Conservation (phyloP, 2,888 invertebrate species). For the Hirtodrosophila duncani region DNA sequence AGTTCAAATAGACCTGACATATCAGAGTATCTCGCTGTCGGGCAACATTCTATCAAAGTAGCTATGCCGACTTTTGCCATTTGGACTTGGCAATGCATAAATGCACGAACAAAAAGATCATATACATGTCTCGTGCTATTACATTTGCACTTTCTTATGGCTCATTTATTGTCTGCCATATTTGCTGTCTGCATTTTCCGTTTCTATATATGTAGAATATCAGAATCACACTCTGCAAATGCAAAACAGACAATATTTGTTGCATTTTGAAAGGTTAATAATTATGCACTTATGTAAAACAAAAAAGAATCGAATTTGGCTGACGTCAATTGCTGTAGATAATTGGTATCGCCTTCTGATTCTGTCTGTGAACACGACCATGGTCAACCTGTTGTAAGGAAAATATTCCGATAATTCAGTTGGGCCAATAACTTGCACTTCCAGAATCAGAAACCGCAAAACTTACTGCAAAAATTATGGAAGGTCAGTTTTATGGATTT, state of each 20-base stretch:
- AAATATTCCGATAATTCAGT: no score
- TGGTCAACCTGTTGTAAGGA: no score
- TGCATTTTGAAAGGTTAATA: no score
- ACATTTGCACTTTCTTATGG: conserved; percentile 7
- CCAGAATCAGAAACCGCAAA: conserved; percentile 1
- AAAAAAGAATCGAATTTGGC: not conserved
- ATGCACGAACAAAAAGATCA: conserved; percentile 9
- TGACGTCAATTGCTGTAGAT: conserved; percentile 26
- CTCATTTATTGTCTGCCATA: conserved; percentile 14
- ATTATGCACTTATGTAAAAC: not conserved
- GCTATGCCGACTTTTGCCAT: conserved; percentile 37
- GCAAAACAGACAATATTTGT: no score
- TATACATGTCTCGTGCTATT: conserved; percentile 1
- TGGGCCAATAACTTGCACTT: conserved; percentile 27
- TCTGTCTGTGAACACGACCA: conserved; percentile 32
- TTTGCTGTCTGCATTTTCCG: not conserved
- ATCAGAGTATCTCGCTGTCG: no score
- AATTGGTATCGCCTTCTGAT: not conserved
- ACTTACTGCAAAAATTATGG: conserved; percentile 30
- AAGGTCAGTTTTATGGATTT: conserved; percentile 51
- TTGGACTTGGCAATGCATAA: conserved; percentile 35
- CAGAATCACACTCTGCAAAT: no score
- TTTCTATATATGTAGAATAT: not conserved
- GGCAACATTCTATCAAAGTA: no score
- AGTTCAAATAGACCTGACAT: no score